Percentiles rank a stretch among this genome's conserved stretches.
Evolutionary conservation across 2,888 invertebrate genomes (phyloP).

Genomic region (Dynastes hyllus): DNA sequence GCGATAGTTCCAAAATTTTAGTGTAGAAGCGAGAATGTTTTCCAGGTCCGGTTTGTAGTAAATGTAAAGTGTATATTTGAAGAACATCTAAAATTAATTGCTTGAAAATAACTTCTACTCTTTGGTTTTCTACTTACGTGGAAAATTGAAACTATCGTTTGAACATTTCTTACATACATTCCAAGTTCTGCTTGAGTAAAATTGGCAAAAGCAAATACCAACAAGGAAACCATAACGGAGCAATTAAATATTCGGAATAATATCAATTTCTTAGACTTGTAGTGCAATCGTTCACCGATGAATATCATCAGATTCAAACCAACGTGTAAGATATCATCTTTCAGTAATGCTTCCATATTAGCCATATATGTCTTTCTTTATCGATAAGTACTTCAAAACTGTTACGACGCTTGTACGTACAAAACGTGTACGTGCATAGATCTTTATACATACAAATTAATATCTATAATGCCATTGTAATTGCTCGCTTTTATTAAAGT

Average conservation of each 20-base stretch:
- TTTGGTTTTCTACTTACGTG: conserved; percentile 15
- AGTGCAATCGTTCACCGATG: not conserved
- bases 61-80: conserved; percentile 21
- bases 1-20: conserved; percentile 25
- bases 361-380: too few relatives aligned
- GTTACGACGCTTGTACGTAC: too few relatives aligned
- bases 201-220: conserved; percentile 37
- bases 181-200: conserved; percentile 37
- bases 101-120: not conserved
- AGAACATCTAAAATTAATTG: conserved; percentile 1
- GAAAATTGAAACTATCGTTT: conserved; percentile 1
- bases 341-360: not conserved
- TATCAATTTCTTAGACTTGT: not conserved
- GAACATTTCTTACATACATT: conserved; percentile 39
- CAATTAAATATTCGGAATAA: conserved; percentile 34
- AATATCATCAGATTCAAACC: conserved; percentile 7
- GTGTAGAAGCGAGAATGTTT: not conserved
- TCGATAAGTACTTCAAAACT: too few relatives aligned
- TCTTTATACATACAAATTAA: too few relatives aligned
- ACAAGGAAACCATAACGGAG: conserved; percentile 3
- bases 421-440: too few relatives aligned
- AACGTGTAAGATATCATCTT: conserved; percentile 17
- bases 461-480: too few relatives aligned
- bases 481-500: too few relatives aligned
- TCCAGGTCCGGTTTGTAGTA: conserved; percentile 2